Conservation (phyloP, 2,888 invertebrate species). For the Pollenia griseotomentosa region DNA sequence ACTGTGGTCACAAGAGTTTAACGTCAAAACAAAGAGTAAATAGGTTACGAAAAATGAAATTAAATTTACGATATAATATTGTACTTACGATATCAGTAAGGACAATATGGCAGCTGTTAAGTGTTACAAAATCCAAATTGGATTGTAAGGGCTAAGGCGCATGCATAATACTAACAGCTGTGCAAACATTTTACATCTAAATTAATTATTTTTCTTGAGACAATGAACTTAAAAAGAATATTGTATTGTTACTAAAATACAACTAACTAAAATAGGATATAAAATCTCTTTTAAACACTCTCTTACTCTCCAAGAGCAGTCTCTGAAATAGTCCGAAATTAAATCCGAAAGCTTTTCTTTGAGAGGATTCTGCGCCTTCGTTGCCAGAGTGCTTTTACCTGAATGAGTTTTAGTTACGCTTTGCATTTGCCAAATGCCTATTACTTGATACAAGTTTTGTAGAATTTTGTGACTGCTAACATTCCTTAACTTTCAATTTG, state of each 20-base stretch:
- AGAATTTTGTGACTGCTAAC: conserved; percentile 42
- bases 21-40: not conserved
- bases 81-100: conserved; percentile 25
- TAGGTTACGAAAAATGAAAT: conserved; percentile 5
- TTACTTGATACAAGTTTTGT: conserved; percentile 40
- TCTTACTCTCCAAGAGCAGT: not conserved
- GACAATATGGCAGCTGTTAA: not conserved
- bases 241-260: not conserved
- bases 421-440: conserved; percentile 19
- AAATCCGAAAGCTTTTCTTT: conserved; percentile 54
- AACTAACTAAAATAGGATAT: not conserved
- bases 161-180: conserved; percentile 44
- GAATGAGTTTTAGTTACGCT: conserved; percentile 26
- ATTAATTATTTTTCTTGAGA: not conserved
- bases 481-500: conserved; percentile 71
- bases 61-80: conserved; percentile 7
- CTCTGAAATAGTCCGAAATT: conserved; percentile 21
- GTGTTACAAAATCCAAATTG: conserved; percentile 56
- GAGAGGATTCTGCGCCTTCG: conserved; percentile 46
- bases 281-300: conserved; percentile 16
- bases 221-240: not conserved
- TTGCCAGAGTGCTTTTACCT: conserved; percentile 11
- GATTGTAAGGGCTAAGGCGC: conserved; percentile 8
- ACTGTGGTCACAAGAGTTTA: not conserved
- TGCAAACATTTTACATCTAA: not conserved